Percentiles rank a stretch among this genome's conserved stretches.
These are phyloP conservation scores for Zygothrica quintamaculata DNA, from an alignment of 2,888 invertebrate species.

Conservation along the genomic window DNA sequence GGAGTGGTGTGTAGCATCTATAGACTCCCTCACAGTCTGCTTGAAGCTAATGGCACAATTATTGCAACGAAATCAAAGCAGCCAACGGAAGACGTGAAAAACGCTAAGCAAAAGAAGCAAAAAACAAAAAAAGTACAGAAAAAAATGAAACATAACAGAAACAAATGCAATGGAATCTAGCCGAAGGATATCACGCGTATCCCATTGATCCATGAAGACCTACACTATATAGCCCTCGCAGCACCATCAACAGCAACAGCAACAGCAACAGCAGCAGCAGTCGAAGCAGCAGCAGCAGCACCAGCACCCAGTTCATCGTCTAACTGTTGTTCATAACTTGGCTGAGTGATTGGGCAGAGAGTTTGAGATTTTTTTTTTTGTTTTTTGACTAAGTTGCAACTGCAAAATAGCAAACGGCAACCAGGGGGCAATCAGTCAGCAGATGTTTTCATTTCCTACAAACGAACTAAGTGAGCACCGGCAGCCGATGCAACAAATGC, in stretches of 20 bases:
- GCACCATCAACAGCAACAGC: slow-evolving; percentile 17
- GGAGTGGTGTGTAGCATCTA: slow-evolving; percentile 1
- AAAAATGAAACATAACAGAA: too few species aligned
- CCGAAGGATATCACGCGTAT: slow-evolving; percentile 85
- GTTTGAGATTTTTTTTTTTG: slow-evolving; percentile 22
- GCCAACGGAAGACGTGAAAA: slow-evolving; percentile 75
- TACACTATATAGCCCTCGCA: slow-evolving; percentile 59
- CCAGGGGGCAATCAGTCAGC: slow-evolving; percentile 81
- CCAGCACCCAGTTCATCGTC: slow-evolving; percentile 46
- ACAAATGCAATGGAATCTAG: slow-evolving; percentile 65
- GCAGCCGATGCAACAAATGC: slow-evolving; percentile 26
- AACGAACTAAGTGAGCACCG: slow-evolving; percentile 58
- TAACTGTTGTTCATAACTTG: slow-evolving; percentile 79
- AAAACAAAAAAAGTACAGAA: slow-evolving; percentile 7
- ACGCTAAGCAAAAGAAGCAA: slow-evolving; percentile 27
- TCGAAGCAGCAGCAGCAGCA: slow-evolving; percentile 12
- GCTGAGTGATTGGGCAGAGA: slow-evolving; percentile 73
- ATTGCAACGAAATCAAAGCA: slow-evolving; percentile 73
- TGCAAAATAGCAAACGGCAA: slow-evolving; percentile 39
- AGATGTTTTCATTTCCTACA: slow-evolving; percentile 81
- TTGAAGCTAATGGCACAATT: slow-evolving; percentile 76
- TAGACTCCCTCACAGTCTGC: slow-evolving; percentile 32
- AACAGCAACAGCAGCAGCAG: slow-evolving; percentile 8
- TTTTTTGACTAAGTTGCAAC: slow-evolving; percentile 24
- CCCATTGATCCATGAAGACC: slow-evolving; percentile 84